phyloP scores from a whole-genome alignment of 2,113 vertebrate genomes.

The Nicator chloris region DNA sequence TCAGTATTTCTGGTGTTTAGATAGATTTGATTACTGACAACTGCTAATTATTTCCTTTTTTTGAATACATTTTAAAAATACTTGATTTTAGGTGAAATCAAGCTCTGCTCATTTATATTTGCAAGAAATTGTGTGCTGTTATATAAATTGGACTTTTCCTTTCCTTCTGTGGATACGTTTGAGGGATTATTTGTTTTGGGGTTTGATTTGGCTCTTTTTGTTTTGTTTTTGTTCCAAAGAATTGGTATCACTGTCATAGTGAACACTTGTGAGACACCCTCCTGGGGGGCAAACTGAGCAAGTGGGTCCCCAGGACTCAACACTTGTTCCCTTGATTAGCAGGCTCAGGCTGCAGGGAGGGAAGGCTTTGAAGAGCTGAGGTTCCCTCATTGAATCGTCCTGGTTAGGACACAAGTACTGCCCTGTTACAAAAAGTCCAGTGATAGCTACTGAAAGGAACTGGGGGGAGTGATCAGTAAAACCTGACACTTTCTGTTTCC shows the following conservation, averaged over 20 bases:
- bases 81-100: background rate
- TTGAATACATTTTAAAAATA: background rate
- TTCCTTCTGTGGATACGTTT: background rate
- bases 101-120: background rate
- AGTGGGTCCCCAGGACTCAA: rapidly evolving
- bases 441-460: background rate
- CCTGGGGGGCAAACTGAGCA: background rate
- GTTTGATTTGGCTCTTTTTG: background rate
- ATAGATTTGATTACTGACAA: background rate
- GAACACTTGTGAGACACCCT: background rate
- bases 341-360: background rate
- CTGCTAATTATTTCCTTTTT: background rate
- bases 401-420: background rate
- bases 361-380: background rate
- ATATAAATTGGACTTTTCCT: background rate
- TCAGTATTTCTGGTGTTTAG: background rate
- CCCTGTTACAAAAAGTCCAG: background rate
- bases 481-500: background rate
- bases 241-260: background rate
- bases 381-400: background rate
- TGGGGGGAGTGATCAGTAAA: background rate
- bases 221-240: background rate
- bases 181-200: background rate
- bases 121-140: background rate
- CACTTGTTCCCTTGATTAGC: background rate